A percentile compares a stretch with the other conserved stretches of the same genome.
These are phyloP conservation scores for Hydrocynus forskahlii DNA, from an alignment of 2,797 vertebrate genomes.

Conservation along the genomic window DNA sequence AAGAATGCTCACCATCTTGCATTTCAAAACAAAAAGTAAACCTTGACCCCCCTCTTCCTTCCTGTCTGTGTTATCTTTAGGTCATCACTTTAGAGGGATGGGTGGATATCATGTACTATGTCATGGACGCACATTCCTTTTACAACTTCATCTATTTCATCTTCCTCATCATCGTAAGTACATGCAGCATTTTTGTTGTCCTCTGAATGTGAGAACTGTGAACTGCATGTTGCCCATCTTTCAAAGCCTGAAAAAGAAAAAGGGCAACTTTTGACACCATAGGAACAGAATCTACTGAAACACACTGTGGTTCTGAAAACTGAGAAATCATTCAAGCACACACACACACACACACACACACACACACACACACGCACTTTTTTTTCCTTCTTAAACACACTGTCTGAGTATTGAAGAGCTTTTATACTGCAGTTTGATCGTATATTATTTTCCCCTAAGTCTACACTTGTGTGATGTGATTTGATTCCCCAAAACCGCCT, in stretches of 20 bases:
- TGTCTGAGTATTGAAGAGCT: too few species aligned
- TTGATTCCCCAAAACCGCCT: too few species aligned
- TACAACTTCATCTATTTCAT: constrained; percentile 85
- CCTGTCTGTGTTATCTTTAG: constrained; percentile 68
- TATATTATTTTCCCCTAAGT: too few species aligned
- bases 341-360: too few species aligned
- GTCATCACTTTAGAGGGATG: constrained; percentile 98
- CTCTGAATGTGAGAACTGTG: not conserved
- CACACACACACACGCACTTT: too few species aligned
- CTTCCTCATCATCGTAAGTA: constrained; percentile 82
- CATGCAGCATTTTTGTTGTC: not conserved
- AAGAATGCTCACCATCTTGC: not conserved
- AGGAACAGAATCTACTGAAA: not conserved
- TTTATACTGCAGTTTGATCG: too few species aligned
- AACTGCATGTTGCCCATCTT: not conserved
- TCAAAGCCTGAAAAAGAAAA: not conserved
- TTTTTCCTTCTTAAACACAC: too few species aligned
- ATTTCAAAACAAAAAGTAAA: too few species aligned
- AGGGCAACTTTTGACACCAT: not conserved
- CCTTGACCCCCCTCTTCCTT: not conserved
- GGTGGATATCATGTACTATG: constrained; percentile 99
- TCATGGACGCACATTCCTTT: constrained; percentile 97
- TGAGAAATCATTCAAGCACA: too few species aligned
- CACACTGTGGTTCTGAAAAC: too few species aligned
- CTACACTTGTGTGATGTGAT: too few species aligned